phyloP scores from a whole-genome alignment of 1,140 invertebrate genomes.

The Macrotrachela quadricornifera region DNA sequence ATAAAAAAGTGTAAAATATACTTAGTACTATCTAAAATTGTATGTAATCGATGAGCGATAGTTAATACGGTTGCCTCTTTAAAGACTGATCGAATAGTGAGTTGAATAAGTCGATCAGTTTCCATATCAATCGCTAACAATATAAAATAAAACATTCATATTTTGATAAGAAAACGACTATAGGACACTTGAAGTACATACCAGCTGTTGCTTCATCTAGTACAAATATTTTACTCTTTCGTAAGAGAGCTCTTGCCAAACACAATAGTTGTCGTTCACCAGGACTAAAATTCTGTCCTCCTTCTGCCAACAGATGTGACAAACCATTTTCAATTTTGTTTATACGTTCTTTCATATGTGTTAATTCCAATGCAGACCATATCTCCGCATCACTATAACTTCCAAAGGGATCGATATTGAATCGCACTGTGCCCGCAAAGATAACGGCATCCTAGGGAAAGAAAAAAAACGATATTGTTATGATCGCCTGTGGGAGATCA shows the following conservation, averaged over 20 bases:
- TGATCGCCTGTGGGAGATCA: no score
- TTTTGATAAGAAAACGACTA: no score
- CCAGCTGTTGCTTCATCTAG: slow-evolving; percentile 37
- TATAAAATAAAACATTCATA: no score
- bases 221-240: slow-evolving; percentile 50
- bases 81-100: slow-evolving; percentile 26
- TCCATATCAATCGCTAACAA: slow-evolving; percentile 22
- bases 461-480: no score
- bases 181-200: no score
- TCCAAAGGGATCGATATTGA: slow-evolving; percentile 66
- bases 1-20: no score
- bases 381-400: slow-evolving; percentile 43
- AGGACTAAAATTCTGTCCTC: slow-evolving; percentile 22
- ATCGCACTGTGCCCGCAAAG: slow-evolving; percentile 55
- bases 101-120: slow-evolving; percentile 31
- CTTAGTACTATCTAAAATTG: slow-evolving; percentile 25
- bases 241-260: slow-evolving; percentile 35
- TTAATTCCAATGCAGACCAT: slow-evolving; percentile 31
- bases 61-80: slow-evolving; percentile 29
- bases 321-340: neutral
- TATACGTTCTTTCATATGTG: slow-evolving; percentile 6
- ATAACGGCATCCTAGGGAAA: slow-evolving; percentile 61
- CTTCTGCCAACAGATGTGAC: slow-evolving; percentile 5
- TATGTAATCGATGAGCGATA: slow-evolving; percentile 32
- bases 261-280: slow-evolving; percentile 38